phyloP scores from a whole-genome alignment of 2,888 invertebrate species.

The Bursaphelenchus okinawaensis region DNA sequence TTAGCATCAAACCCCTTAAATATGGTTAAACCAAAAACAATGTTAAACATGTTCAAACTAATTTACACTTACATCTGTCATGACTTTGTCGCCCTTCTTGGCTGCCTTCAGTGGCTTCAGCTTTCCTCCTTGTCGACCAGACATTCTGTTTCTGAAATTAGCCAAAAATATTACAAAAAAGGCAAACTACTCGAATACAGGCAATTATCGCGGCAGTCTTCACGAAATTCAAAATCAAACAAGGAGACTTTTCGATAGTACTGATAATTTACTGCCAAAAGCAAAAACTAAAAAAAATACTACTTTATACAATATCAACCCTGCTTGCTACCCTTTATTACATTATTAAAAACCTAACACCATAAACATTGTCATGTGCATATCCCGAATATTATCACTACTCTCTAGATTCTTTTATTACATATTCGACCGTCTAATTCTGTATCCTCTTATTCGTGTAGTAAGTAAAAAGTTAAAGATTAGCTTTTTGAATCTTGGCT shows the following conservation, averaged over 20 bases:
- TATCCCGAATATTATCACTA: background rate
- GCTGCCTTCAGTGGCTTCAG: constrained; percentile 52
- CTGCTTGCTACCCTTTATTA: no score
- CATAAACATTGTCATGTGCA: background rate
- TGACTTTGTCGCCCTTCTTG: constrained; percentile 46
- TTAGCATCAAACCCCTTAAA: no score
- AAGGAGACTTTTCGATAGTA: no score
- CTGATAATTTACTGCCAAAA: no score
- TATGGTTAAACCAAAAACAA: no score
- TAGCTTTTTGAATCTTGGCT: constrained; percentile 46
- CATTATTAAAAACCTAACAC: no score
- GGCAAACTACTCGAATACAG: background rate
- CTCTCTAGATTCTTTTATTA: constrained; percentile 30
- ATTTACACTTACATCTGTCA: constrained; percentile 40
- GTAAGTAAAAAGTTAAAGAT: constrained; percentile 32
- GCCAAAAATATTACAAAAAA: background rate
- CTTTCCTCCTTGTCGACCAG: constrained; percentile 55
- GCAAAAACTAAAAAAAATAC: no score
- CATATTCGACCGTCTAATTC: constrained; percentile 39
- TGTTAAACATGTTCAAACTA: background rate
- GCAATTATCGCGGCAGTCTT: background rate
- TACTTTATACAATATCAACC: no score
- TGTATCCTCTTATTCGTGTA: constrained; percentile 38
- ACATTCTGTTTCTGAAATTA: constrained; percentile 31
- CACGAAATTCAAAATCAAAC: no score